phyloP scores from a whole-genome alignment of 2,797 vertebrate genomes.

The Microcaecilia unicolor region DNA sequence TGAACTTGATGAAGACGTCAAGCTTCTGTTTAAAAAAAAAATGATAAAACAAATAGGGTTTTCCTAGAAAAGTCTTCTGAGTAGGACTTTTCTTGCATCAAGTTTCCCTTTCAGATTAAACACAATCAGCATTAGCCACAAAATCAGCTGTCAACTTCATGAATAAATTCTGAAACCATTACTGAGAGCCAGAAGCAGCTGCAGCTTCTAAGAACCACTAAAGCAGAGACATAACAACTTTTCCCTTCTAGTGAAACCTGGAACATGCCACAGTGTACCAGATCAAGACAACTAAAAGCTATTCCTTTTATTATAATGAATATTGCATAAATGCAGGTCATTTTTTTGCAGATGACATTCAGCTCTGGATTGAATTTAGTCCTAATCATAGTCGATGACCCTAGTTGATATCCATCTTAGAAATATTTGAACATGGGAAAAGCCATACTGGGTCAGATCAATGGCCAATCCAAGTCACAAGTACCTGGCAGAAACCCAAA shows the following conservation, averaged over 20 bases:
- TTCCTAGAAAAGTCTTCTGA: conserved; percentile 56
- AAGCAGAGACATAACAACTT: conserved; percentile 21
- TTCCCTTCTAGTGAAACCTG: conserved; percentile 30
- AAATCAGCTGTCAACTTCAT: conserved; percentile 32
- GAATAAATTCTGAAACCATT: conserved; percentile 22
- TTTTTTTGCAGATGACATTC: too few species aligned
- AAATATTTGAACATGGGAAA: too few species aligned
- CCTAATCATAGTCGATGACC: too few species aligned
- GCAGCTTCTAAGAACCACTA: conserved; percentile 26
- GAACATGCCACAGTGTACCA: too few species aligned
- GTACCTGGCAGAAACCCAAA: too few species aligned
- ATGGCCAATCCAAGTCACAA: too few species aligned
- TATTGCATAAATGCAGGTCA: too few species aligned
- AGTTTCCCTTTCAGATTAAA: conserved; percentile 55
- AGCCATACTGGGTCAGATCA: too few species aligned
- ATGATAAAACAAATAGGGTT: conserved; percentile 58
- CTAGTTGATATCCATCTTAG: too few species aligned
- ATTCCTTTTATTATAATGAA: too few species aligned
- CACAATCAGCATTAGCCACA: conserved; percentile 39
- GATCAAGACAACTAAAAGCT: too few species aligned
- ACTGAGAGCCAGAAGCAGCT: conserved; percentile 30
- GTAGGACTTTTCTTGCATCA: conserved; percentile 47
- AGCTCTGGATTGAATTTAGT: too few species aligned
- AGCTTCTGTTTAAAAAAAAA: conserved; percentile 77
- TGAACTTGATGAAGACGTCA: conserved; percentile 98